Base-by-base conservation (phyloP, 2,113 vertebrate species). In the Melanostigma gelatinosum region DNA sequence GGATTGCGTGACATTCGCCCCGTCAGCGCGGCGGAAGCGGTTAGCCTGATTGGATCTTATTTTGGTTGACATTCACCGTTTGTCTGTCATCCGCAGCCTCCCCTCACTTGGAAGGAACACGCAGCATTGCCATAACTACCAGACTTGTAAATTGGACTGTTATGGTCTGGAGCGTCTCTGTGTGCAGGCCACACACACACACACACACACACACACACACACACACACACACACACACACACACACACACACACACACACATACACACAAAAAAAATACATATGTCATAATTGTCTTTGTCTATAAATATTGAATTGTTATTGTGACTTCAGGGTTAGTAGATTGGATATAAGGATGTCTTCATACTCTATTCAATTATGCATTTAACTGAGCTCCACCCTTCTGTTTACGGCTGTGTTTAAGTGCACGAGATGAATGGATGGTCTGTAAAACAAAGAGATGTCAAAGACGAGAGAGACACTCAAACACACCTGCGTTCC, bases 91-190 rank as follows among this genome's bases (percentile, higher is more conserved):
- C 61, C 36, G 7, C 38, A 40, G 57, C 70, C 42, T 0, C 67
- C 50, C 54, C n/a, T 48, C 55, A 29, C 24, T 60, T 11, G 36
- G 40, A 68, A 40, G 44, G 20, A 71, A 29, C 57, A 42, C 73
- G 42, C 13, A 58, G 44, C 3, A 61, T 87, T 86, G 29, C 83
- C 73, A 73, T 87, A 54, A 74, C 69, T 52, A 84, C 80, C 77
- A 82, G 58, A 48, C 65, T 75, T 85, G 71, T 78, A 84, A 90
- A 89, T 84, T 42, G 38, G 8, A 61, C 84, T 63, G 68, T 87
- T 74, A 83, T 75, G 64, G 54, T 57, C 61, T 79, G 46, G 64
- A 29, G 44, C 78, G 54, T 78, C 79, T 57, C 70, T 42, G 52
- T 44, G 1, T 70, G 34, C 76, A 62, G 22, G 48, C n/a, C 24